phyloP scores from a whole-genome alignment of 2,797 vertebrate species.

The Lophotriccus pileatus region DNA sequence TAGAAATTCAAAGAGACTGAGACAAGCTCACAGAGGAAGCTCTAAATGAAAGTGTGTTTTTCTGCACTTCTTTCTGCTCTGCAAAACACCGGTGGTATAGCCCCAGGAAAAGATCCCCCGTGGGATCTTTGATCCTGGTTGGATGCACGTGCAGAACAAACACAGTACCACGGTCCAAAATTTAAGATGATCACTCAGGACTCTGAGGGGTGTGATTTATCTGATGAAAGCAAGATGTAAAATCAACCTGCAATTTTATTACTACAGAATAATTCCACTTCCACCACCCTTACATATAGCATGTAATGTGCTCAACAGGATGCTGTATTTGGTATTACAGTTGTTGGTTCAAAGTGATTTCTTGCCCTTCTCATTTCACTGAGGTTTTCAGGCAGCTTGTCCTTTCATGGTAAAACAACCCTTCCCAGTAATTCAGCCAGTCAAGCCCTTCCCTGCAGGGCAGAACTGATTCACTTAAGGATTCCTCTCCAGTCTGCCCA shows the following conservation, averaged over 20 bases:
- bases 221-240: background rate
- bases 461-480: background rate
- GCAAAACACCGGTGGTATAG: background rate
- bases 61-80: background rate
- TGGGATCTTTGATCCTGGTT: background rate
- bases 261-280: background rate
- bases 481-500: background rate
- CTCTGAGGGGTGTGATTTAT: background rate
- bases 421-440: background rate
- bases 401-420: slow-evolving; percentile 5
- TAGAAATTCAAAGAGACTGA: background rate
- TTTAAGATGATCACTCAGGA: background rate
- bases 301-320: background rate
- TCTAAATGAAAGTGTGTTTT: background rate
- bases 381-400: background rate
- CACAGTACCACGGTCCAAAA: background rate
- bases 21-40: background rate
- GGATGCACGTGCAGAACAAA: background rate
- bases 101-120: background rate
- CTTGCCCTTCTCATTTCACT: background rate
- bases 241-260: background rate
- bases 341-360: background rate
- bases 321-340: background rate
- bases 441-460: background rate
- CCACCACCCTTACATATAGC: background rate